Base-by-base conservation (phyloP, 2,888 invertebrate genomes). In the Agelastica alni region DNA sequence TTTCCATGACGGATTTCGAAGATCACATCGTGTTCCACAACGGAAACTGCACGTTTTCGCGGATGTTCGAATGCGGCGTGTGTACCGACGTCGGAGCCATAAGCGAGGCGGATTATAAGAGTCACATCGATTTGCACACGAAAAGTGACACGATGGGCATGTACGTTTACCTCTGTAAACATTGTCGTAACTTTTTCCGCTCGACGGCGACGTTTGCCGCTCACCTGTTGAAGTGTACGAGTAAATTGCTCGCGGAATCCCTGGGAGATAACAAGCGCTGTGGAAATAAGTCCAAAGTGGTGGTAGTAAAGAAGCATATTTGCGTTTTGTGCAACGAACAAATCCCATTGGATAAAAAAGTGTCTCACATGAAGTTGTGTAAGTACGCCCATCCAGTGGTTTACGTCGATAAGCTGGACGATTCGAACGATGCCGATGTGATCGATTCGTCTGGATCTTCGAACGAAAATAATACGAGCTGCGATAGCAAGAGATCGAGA, bases 111-210 rank as follows among this genome's bases (percentile, higher is more conserved):
- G 58, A 61, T 39, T 64, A 58, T 30, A 45, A 64, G 9, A 60
- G 67, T 9, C 76, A 77, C 52, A 61, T 76, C 5, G 60, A 70
- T 7, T 61, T 44, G 36, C 77, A 77, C 52, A 61, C 68, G 3
- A 63, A 51, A 0, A 70, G 72, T 53, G 58, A 62, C 10, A 62
- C 61, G 5, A 66, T 68, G 6, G 66, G 69, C 28, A 67, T 75
- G 39, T 77, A 76, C 57, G 72, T 75, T 44, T 76, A 70, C 51
- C 66, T 68, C 42, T 77, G 77, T 58, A 73, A 67, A 54, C 64
- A 61, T 44, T 77, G 77, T 55, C 65, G 70, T 12, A 73, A 70
- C 55, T 74, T 71, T 58, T 77, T 75, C 51, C 53, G 67, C 41
- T 72, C 74, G 2, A 67, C 69, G 6, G 31, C 56, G 9, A 75